These are phyloP conservation scores for Sinocyclocheilus anshuiensis DNA, from an alignment of 2,113 vertebrate species.

Conservation along the genomic window DNA sequence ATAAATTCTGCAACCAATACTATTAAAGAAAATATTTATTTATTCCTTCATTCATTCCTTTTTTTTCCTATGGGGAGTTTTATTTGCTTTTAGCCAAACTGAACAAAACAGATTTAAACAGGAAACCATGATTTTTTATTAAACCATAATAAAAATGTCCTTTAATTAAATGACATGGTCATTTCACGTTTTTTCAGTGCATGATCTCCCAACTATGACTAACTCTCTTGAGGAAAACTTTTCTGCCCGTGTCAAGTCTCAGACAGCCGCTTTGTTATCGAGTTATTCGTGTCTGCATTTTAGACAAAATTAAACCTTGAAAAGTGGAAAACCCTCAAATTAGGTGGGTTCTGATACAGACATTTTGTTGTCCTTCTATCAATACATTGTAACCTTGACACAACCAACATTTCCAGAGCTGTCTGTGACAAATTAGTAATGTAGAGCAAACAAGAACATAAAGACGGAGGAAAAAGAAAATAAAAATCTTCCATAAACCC, in stretches of 20 bases:
- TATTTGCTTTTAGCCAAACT: too few relatives aligned
- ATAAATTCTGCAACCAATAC: too few relatives aligned
- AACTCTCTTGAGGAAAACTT: background rate
- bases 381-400: slow-evolving; percentile 56
- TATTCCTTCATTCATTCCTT: too few relatives aligned
- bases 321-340: slow-evolving; percentile 49
- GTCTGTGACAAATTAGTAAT: slow-evolving; percentile 58
- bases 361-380: slow-evolving; percentile 36
- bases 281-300: slow-evolving; percentile 51
- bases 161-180: background rate
- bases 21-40: too few relatives aligned
- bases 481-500: slow-evolving; percentile 45
- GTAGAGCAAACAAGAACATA: slow-evolving; percentile 15
- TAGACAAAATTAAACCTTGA: slow-evolving; percentile 59
- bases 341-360: background rate
- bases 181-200: background rate
- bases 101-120: too few relatives aligned
- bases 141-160: background rate
- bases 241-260: background rate
- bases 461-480: slow-evolving; percentile 24
- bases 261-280: slow-evolving; percentile 50
- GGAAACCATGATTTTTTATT: too few relatives aligned
- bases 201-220: background rate
- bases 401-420: slow-evolving; percentile 54
- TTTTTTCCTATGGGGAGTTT: too few relatives aligned